Evolutionary conservation across 2,888 invertebrate species (phyloP).

Genomic region (Lasioglossum lativentre): DNA sequence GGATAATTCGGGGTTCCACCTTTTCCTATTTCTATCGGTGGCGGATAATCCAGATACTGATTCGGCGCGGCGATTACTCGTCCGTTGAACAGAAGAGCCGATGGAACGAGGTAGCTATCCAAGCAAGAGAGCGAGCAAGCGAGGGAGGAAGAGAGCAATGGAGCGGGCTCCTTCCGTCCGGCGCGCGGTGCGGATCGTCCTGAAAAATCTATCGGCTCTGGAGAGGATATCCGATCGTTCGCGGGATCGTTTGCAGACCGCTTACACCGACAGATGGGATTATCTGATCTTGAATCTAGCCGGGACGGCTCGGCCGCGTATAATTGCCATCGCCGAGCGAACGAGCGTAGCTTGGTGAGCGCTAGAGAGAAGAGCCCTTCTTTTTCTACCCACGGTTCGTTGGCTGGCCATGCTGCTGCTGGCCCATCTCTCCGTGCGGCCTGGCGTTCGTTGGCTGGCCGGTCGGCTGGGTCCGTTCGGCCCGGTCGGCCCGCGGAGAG

Average conservation of each 20-base stretch:
- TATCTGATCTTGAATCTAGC: slow-evolving; percentile 83
- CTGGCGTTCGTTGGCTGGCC: slow-evolving; percentile 15
- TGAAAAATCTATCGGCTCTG: slow-evolving; percentile 68
- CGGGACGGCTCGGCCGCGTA: slow-evolving; percentile 80
- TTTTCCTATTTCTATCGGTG: background rate
- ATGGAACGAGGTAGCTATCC: slow-evolving; percentile 5
- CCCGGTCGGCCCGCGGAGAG: background rate
- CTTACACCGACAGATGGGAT: slow-evolving; percentile 82
- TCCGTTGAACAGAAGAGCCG: background rate
- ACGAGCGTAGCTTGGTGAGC: slow-evolving; percentile 64
- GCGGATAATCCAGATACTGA: background rate
- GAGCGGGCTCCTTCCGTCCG: slow-evolving; percentile 48
- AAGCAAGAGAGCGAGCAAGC: background rate
- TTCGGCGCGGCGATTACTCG: slow-evolving; percentile 34
- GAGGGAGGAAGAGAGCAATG: slow-evolving; percentile 13
- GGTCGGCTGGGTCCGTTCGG: slow-evolving; percentile 38
- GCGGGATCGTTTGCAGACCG: slow-evolving; percentile 81
- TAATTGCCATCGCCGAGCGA: slow-evolving; percentile 80
- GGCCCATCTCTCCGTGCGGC: slow-evolving; percentile 12
- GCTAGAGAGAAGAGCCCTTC: slow-evolving; percentile 55
- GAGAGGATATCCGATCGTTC: slow-evolving; percentile 76
- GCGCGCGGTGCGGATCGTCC: slow-evolving; percentile 24
- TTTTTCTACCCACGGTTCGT: slow-evolving; percentile 61
- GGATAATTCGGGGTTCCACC: background rate
- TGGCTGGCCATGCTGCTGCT: slow-evolving; percentile 26